Base-by-base conservation (phyloP, 2,888 invertebrate species). In the Nomada fabriciana region DNA sequence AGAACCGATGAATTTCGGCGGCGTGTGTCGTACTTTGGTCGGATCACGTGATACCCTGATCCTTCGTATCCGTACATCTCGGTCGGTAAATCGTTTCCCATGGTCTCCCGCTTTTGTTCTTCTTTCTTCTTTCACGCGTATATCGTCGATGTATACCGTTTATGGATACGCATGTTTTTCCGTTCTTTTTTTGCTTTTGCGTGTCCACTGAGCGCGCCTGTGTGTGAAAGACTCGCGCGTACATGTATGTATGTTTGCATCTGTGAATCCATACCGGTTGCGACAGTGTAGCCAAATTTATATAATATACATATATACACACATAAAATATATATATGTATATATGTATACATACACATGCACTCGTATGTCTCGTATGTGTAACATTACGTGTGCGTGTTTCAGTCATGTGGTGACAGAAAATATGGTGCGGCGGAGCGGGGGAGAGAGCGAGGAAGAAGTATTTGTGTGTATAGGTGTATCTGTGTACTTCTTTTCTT, bases 391-490 rank as follows among this genome's bases (percentile, higher is more conserved):
- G 75, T 86, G 86, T 86, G 86, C 86, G 86, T 86, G 83, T 86
- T 86, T 83, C 73, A 72, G 43, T 69, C 29, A 65, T 47, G 52
- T 47, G 53, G 67, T 70, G 36, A 77, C 59, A 71, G 43, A 80
- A 42, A 64, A 65, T 59, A 80, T 70, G 64, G 18, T 67, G 29
- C 61, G 47, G 70, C 11, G 52, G 61, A 64, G 69, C 18, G 73
- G 61, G 53, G 59, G 60, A 70, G 52, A 73, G 59, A 74, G 50
- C 52, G 36, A 80, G 68, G 63, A 79, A 55, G 68, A 57, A 63
- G 79, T 85, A 83, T 88, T 81, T 67, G 84, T 83, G 81, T 84
- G 36, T 36, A 84, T 87, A 84, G 71, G 80, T 86, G 84, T 88
- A 85, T 85, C 83, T 83, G 75, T 83, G 83, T 86, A 86, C 83